Evolutionary conservation across 1,140 invertebrate genomes (phyloP).

Genomic region (Phymorhynchus buccinoides): DNA sequence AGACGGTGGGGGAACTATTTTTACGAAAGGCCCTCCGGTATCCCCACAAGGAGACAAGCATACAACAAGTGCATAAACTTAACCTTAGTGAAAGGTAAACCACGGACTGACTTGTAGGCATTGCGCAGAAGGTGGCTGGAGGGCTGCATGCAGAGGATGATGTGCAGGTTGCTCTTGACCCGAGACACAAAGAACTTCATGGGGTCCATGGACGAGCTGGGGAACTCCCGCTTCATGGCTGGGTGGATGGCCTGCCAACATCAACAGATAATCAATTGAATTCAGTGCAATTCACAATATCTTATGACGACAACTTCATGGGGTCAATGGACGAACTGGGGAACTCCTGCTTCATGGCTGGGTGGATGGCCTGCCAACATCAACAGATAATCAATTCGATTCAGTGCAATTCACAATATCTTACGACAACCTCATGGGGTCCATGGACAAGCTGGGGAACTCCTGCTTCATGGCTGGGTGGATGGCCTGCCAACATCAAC

Average conservation of each 20-base stretch:
- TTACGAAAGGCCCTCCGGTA: too few species aligned
- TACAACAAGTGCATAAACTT: too few species aligned
- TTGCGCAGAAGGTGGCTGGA: constrained; percentile 63
- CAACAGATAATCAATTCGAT: background rate
- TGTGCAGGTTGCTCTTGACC: constrained; percentile 72
- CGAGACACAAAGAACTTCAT: constrained; percentile 72
- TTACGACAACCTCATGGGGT: constrained; percentile 72
- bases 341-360: constrained; percentile 71
- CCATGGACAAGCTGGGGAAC: constrained; percentile 66
- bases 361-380: constrained; percentile 63
- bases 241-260: constrained; percentile 66
- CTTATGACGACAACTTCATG: constrained; percentile 72
- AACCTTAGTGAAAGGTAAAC: too few species aligned
- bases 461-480: constrained; percentile 71
- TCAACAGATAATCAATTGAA: background rate
- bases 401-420: too few species aligned
- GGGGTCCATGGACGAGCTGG: constrained; percentile 68
- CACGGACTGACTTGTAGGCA: constrained; percentile 60
- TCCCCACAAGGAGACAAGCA: too few species aligned
- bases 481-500: constrained; percentile 59
- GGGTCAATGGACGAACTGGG: constrained; percentile 69
- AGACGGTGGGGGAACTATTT: too few species aligned
- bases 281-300: too few species aligned
- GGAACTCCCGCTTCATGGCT: constrained; percentile 70
- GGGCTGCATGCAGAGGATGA: constrained; percentile 70